Evolutionary conservation across 1,140 invertebrate species (phyloP), one percentile per base, ranked within the genome.

Genomic region (Eufriesea mexicana): DNA sequence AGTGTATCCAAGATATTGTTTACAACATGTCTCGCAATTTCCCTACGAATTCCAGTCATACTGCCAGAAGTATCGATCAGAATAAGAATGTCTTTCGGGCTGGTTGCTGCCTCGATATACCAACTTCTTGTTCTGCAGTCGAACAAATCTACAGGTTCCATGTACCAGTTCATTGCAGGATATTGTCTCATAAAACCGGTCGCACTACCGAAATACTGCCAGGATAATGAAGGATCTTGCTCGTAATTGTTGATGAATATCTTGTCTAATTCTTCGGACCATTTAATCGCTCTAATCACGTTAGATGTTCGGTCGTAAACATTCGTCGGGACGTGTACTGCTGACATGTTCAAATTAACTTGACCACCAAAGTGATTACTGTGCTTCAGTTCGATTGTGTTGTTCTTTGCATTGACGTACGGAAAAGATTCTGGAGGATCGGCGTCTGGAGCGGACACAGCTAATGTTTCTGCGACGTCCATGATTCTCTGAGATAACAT

Each of bases 121-220:
- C 98, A 99, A 42, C 97, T 96, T 84, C 98, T 95, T 42, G 97
- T 97, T 35, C 98, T 95, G 91, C 97, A 98, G 91, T 99, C 98
- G 91, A 97, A 99, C 25, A 98, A 95, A 94, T 98, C 97, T 25
- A 97, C 96, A 68, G 96, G 96, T 75, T 96, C 95, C 47, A 93
- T 91, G 85, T 95, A 95, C 97, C 97, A 98, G 88, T 96, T 95
- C 91, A 96, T 96, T 28, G 96, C 96, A 90, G 99, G 99, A 95
- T 97, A 99, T 90, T 98, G 98, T 89, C 98, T 95, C 96, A 99
- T 98, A 92, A 99, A 99, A 20, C 99, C 99, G 2, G 97, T 97
- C 68, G 98, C 97, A 93, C 98, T 99, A 54, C 98, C 98, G 95
- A 99, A 99, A 94, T 98, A 99, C 94, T 99, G 99, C 98, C 98